Evolutionary conservation across 2,888 invertebrate genomes (phyloP).

Genomic region (Harpalus rufipes): DNA sequence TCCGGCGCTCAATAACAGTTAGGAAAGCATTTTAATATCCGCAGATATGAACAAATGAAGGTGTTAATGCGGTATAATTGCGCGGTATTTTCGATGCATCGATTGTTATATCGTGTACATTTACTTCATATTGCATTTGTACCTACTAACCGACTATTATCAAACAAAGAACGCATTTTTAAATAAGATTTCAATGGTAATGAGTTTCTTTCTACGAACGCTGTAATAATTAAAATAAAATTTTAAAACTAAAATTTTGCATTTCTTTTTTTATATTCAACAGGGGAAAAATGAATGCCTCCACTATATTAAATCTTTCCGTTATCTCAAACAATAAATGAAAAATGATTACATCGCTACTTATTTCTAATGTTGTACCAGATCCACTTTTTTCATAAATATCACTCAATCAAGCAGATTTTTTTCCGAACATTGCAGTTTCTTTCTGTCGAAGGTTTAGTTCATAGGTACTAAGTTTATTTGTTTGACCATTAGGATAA

Average conservation of each 20-base stretch:
- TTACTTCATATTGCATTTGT: constrained; percentile 28
- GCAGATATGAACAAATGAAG: constrained; percentile 23
- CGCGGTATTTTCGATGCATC: constrained; percentile 25
- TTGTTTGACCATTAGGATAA: no score
- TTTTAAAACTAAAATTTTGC: background rate
- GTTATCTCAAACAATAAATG: no score
- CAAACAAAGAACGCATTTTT: background rate
- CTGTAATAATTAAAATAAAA: background rate
- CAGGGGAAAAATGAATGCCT: background rate
- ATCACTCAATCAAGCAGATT: no score
- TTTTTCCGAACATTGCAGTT: no score
- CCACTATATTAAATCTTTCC: no score
- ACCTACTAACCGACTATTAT: background rate
- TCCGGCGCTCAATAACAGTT: constrained; percentile 13
- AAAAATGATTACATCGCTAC: no score
- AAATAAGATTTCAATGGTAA: background rate
- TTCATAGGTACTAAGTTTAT: no score
- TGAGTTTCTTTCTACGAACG: background rate
- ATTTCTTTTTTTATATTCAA: background rate
- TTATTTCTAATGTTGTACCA: no score
- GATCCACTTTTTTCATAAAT: no score
- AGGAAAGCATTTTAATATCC: constrained; percentile 28
- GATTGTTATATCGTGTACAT: constrained; percentile 34
- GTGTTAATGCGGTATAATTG: constrained; percentile 54
- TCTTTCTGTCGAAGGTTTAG: no score